Evolutionary conservation across 1,140 invertebrate genomes (phyloP).

Genomic region (Tetramorium alpestre): DNA sequence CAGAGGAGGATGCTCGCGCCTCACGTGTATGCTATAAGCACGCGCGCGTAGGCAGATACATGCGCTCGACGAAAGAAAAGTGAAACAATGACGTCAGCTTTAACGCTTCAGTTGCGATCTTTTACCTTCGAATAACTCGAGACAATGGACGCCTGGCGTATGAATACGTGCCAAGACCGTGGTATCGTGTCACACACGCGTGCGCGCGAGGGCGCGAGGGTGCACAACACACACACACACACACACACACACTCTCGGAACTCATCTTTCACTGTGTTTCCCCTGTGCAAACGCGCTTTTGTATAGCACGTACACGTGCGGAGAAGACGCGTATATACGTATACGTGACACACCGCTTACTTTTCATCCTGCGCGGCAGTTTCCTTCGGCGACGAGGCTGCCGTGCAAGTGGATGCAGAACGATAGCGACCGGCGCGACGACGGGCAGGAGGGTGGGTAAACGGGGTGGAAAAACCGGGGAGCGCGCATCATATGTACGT

Average conservation of each 20-base stretch:
- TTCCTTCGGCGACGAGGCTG: constrained; percentile 30
- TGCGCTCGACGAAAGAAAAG: constrained; percentile 52
- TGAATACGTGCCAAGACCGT: constrained; percentile 76
- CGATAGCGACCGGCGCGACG: constrained; percentile 19
- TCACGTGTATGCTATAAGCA: background rate
- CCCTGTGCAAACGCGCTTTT: constrained; percentile 18
- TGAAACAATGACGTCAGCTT: constrained; percentile 66
- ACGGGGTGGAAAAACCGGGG: constrained; percentile 45
- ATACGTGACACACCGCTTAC: constrained; percentile 56
- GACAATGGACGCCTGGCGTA: constrained; percentile 77
- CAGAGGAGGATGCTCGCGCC: background rate
- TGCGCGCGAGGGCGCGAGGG: background rate
- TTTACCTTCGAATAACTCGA: constrained; percentile 77
- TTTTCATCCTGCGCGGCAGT: constrained; percentile 62
- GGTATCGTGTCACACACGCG: constrained; percentile 65
- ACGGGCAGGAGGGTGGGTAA: constrained; percentile 12
- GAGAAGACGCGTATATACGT: constrained; percentile 41
- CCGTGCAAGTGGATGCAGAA: constrained; percentile 38
- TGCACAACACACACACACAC: background rate
- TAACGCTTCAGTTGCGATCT: constrained; percentile 76
- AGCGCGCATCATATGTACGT: constrained; percentile 32
- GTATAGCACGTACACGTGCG: background rate
- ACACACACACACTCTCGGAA: constrained; percentile 8
- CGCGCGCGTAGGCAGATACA: constrained; percentile 32
- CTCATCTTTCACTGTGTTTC: background rate